Percentiles rank a stretch among this genome's conserved stretches.
phyloP scores from a whole-genome alignment of 2,797 vertebrate species.

The Sebastes wilsoni region DNA sequence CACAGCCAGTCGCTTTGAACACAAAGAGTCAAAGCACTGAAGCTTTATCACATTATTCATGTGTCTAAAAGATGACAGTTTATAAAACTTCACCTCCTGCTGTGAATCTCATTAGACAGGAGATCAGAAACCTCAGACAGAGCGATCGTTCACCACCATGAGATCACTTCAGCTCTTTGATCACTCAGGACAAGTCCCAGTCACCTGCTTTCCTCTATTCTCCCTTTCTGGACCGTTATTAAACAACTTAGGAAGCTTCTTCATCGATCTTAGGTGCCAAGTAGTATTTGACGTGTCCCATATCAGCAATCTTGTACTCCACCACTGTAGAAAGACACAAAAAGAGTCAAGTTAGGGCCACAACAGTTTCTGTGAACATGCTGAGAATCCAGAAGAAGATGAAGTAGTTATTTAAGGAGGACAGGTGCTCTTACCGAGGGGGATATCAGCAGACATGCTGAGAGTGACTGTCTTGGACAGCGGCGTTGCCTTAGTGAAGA shows the following conservation, averaged over 20 bases:
- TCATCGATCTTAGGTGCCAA: conserved; percentile 96
- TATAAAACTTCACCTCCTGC: neutral
- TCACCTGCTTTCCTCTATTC: conserved; percentile 22
- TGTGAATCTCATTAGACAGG: conserved; percentile 4
- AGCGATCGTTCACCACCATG: neutral
- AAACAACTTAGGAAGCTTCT: conserved; percentile 79
- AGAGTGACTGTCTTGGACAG: conserved; percentile 95
- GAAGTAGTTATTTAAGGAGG: fast-evolving
- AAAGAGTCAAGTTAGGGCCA: neutral
- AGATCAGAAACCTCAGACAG: conserved; percentile 17
- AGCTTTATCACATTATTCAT: neutral
- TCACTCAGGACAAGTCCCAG: conserved; percentile 34
- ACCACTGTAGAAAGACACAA: conserved; percentile 82
- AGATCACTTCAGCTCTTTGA: conserved; percentile 4
- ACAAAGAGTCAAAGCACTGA: neutral
- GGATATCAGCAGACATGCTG: conserved; percentile 98
- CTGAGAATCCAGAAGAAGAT: neutral
- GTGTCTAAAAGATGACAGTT: neutral
- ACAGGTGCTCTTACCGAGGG: conserved; percentile 85
- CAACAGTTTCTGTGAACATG: neutral
- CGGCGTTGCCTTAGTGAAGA: conserved; percentile 97
- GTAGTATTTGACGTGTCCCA: conserved; percentile 96
- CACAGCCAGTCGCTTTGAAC: conserved; percentile 8
- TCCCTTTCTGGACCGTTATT: neutral
- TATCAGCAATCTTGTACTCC: conserved; percentile 96